A percentile compares a stretch with the other conserved stretches of the same genome.
Conservation (phyloP, 2,888 invertebrate species). For the Meteorus colon region DNA sequence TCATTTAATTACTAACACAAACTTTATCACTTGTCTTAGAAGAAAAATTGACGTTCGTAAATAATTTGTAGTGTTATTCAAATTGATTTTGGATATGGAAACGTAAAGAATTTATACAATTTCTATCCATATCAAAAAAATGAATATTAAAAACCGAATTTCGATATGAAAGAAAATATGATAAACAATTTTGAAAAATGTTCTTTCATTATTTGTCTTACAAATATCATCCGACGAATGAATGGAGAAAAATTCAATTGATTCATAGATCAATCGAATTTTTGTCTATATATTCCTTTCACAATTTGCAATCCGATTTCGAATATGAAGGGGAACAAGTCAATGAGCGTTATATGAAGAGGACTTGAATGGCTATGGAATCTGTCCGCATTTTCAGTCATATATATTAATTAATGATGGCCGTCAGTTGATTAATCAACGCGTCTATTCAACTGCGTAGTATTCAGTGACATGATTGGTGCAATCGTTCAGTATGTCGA, state of each 20-base stretch:
- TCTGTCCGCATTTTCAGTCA: background rate
- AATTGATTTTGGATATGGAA: too few relatives aligned
- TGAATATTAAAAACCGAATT: too few relatives aligned
- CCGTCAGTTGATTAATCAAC: background rate
- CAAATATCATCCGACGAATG: background rate
- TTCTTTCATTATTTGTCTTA: too few relatives aligned
- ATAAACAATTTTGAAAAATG: too few relatives aligned
- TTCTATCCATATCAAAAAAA: too few relatives aligned
- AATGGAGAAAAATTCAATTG: background rate
- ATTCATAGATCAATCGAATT: background rate
- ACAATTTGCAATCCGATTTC: background rate
- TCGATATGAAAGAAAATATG: too few relatives aligned
- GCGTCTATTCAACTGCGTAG: background rate
- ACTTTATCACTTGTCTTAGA: too few relatives aligned
- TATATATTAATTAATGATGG: constrained; percentile 6
- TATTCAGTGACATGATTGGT: constrained; percentile 18
- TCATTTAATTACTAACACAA: too few relatives aligned
- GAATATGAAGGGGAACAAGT: background rate
- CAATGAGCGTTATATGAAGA: background rate
- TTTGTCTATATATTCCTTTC: background rate
- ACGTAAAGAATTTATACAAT: too few relatives aligned
- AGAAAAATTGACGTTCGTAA: too few relatives aligned
- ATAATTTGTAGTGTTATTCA: too few relatives aligned
- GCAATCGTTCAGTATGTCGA: constrained; percentile 4
- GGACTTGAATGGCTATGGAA: background rate